Percentiles rank a stretch among this genome's conserved stretches.
These are phyloP conservation scores for Aegithalos caudatus DNA, from an alignment of 2,113 vertebrate genomes.

Conservation along the genomic window DNA sequence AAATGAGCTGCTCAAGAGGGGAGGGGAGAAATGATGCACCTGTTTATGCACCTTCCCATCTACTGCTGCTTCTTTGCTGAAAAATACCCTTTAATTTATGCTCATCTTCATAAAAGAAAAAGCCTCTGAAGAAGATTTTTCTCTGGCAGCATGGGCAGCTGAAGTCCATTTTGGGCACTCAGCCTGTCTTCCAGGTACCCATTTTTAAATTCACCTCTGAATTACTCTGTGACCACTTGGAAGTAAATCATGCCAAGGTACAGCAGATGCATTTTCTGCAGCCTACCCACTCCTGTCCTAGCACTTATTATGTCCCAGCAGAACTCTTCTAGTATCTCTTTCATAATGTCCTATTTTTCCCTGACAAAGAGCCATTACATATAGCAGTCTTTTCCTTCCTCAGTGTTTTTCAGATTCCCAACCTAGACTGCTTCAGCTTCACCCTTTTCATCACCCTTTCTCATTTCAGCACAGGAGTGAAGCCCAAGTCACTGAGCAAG, in stretches of 20 bases:
- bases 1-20: conserved; percentile 36
- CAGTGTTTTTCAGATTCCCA: background rate
- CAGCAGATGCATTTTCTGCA: background rate
- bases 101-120: background rate
- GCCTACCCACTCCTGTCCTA: background rate
- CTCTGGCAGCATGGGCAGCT: background rate
- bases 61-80: background rate
- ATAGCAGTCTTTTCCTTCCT: background rate
- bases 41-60: conserved; percentile 13
- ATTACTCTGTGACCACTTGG: background rate
- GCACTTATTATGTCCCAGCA: background rate
- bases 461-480: background rate
- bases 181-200: accelerated
- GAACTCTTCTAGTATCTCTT: background rate
- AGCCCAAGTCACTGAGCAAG: background rate
- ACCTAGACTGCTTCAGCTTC: background rate
- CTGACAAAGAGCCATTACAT: background rate
- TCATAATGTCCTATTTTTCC: background rate
- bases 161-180: background rate
- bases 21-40: conserved; percentile 37
- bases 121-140: background rate
- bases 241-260: background rate
- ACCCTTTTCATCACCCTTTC: background rate
- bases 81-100: conserved; percentile 6
- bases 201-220: background rate